phyloP scores from a whole-genome alignment of 2,797 vertebrate species.

The Melanotaenia maccullochi region DNA sequence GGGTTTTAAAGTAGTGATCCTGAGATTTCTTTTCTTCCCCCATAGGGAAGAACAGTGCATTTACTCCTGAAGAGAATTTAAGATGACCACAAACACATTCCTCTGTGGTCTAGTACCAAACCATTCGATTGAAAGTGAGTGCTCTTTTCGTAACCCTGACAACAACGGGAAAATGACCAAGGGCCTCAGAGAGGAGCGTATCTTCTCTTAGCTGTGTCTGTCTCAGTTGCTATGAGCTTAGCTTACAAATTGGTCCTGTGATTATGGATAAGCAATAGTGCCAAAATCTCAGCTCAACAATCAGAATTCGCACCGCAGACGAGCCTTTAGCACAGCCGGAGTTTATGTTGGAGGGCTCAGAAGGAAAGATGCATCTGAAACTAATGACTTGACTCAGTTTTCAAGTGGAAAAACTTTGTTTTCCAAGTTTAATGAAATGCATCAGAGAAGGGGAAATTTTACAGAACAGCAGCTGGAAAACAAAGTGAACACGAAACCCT shows the following conservation, averaged over 20 bases:
- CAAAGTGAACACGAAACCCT: conserved; percentile 79
- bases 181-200: conserved; percentile 29
- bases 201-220: conserved; percentile 42
- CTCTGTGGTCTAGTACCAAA: conserved; percentile 49
- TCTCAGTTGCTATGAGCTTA: conserved; percentile 52
- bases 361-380: conserved; percentile 21
- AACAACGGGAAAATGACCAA: conserved; percentile 57
- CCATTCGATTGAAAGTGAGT: conserved; percentile 52
- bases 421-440: conserved; percentile 31
- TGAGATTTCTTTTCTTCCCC: conserved; percentile 61
- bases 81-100: conserved; percentile 75
- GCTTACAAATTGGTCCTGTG: conserved; percentile 47
- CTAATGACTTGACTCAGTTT: conserved; percentile 16
- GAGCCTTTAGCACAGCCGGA: conserved; percentile 21
- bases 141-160: conserved; percentile 66
- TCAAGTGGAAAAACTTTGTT: conserved; percentile 4
- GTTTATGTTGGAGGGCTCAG: conserved; percentile 24
- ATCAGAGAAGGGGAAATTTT: conserved; percentile 47
- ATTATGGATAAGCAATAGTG: conserved; percentile 59
- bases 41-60: conserved; percentile 53
- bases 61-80: conserved; percentile 69
- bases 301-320: conserved; percentile 34
- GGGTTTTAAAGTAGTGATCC: conserved; percentile 74
- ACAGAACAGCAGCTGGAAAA: conserved; percentile 77
- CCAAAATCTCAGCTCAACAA: conserved; percentile 42